Evolutionary conservation across 1,140 invertebrate genomes (phyloP).

Genomic region (Wiebesia pumilae): DNA sequence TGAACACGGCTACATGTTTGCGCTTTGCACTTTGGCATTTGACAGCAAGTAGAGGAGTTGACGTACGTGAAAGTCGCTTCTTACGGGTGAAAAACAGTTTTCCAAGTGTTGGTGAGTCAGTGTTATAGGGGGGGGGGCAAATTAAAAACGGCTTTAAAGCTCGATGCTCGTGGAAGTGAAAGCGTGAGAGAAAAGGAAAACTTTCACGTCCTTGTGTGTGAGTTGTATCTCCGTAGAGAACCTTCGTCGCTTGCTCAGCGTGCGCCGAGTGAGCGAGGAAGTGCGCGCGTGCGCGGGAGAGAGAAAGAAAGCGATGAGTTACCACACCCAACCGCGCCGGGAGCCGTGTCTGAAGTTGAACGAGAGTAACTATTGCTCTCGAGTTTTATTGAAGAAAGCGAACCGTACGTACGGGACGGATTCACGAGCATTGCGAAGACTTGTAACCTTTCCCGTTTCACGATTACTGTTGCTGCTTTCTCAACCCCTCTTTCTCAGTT

Average conservation of each 20-base stretch:
- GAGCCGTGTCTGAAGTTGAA: background rate
- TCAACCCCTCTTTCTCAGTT: background rate
- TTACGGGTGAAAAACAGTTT: background rate
- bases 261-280: conserved; percentile 33
- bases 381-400: background rate
- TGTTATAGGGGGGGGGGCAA: background rate
- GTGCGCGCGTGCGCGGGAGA: conserved; percentile 53
- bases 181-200: background rate
- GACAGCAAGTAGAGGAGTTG: background rate
- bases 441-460: background rate
- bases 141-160: background rate
- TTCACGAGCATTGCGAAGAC: background rate
- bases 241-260: background rate
- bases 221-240: conserved; percentile 12
- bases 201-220: background rate
- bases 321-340: conserved; percentile 75
- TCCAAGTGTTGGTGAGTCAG: background rate
- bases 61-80: background rate
- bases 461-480: background rate
- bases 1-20: background rate
- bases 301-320: conserved; percentile 63
- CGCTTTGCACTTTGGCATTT: background rate
- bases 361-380: conserved; percentile 20
- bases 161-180: background rate
- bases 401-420: background rate